These are phyloP conservation scores for Hypotaenidia philippensis DNA, from an alignment of 2,797 vertebrate genomes.

Conservation along the genomic window DNA sequence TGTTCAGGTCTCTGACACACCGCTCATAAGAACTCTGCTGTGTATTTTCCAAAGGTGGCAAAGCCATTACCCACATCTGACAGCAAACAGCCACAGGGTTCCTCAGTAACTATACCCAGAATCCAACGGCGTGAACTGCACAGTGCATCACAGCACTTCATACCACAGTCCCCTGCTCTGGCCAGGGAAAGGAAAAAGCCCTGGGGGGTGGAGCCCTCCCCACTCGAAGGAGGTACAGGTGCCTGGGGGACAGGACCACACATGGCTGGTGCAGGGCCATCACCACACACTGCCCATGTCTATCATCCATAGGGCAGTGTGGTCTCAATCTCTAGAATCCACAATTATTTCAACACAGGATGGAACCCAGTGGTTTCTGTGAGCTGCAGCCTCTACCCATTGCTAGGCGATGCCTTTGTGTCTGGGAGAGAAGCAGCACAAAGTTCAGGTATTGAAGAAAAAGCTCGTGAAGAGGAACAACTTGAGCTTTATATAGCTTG, in stretches of 20 bases:
- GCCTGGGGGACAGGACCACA: not conserved
- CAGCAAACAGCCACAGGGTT: not conserved
- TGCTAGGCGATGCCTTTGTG: not conserved
- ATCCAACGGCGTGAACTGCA: no score
- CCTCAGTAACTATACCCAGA: not conserved
- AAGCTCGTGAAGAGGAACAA: not conserved
- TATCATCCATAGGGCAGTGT: rapidly evolving
- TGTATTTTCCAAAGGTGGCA: not conserved
- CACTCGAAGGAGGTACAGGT: rapidly evolving
- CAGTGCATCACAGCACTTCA: not conserved
- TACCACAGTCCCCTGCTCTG: not conserved
- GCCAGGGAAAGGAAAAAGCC: not conserved
- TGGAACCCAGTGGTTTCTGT: rapidly evolving
- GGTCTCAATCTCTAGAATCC: rapidly evolving
- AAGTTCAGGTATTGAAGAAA: not conserved
- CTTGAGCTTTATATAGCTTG: not conserved
- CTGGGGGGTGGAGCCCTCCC: not conserved
- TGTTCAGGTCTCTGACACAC: not conserved
- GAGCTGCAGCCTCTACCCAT: no score
- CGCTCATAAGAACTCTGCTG: not conserved
- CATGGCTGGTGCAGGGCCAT: not conserved
- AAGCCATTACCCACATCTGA: not conserved
- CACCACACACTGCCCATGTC: rapidly evolving
- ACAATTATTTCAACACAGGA: not conserved
- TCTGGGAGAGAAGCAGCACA: not conserved